phyloP scores from a whole-genome alignment of 2,797 vertebrate genomes.

The Lemur catta region DNA sequence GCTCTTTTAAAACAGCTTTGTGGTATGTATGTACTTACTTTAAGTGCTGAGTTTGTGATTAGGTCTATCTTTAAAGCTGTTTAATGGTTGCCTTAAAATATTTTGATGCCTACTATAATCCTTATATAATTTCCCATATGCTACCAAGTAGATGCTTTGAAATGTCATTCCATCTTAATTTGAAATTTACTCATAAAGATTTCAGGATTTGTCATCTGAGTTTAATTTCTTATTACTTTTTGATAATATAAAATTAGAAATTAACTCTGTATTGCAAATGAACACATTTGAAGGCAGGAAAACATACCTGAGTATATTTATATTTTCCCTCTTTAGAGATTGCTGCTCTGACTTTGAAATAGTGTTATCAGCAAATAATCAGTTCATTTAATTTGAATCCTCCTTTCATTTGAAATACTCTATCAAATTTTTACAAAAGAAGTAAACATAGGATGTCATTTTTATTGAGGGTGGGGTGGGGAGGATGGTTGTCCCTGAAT shows the following conservation, averaged over 20 bases:
- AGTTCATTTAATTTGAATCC: background rate
- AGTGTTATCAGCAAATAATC: constrained; percentile 1
- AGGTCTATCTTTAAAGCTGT: constrained; percentile 60
- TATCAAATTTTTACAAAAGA: constrained; percentile 48
- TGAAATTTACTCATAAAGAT: constrained; percentile 64
- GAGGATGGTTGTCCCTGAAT: background rate
- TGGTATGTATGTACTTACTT: constrained; percentile 47
- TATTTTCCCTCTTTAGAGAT: constrained; percentile 15
- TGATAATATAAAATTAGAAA: constrained; percentile 54
- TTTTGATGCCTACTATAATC: constrained; percentile 68
- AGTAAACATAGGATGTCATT: constrained; percentile 6
- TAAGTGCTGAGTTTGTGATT: constrained; percentile 63
- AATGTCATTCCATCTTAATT: constrained; percentile 62
- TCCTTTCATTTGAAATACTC: constrained; percentile 12
- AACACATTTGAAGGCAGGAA: constrained; percentile 15
- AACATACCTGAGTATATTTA: background rate
- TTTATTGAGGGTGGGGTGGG: background rate
- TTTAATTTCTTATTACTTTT: constrained; percentile 63
- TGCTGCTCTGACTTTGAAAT: constrained; percentile 10
- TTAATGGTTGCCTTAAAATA: constrained; percentile 72
- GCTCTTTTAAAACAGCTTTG: constrained; percentile 45
- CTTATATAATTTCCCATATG: constrained; percentile 63
- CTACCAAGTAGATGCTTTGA: constrained; percentile 56
- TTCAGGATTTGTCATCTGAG: constrained; percentile 65
- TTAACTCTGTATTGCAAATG: constrained; percentile 38